phyloP scores from a whole-genome alignment of 2,797 vertebrate genomes.

The Girardinus metallicus region DNA sequence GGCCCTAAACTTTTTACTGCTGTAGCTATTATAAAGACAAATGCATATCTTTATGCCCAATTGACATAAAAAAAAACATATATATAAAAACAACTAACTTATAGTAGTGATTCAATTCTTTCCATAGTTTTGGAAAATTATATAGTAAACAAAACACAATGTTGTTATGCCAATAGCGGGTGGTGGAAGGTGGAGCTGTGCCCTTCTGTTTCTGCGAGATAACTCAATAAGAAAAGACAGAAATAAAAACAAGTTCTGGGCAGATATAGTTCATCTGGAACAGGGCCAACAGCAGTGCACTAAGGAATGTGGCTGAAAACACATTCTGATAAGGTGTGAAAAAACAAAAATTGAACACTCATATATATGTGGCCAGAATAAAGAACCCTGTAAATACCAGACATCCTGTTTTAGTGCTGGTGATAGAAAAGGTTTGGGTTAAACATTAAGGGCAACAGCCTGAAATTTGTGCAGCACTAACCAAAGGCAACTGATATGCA shows the following conservation, averaged over 20 bases:
- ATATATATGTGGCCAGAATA: constrained; percentile 31
- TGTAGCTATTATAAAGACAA: background rate
- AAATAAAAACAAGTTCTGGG: constrained; percentile 40
- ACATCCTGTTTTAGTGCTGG: background rate
- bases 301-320: constrained; percentile 41
- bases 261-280: constrained; percentile 52
- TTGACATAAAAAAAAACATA: background rate
- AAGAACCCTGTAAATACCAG: constrained; percentile 11
- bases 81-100: background rate
- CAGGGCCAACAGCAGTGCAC: constrained; percentile 32
- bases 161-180: constrained; percentile 18
- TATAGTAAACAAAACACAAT: constrained; percentile 36
- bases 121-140: constrained; percentile 21
- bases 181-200: constrained; percentile 43
- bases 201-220: constrained; percentile 59
- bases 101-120: background rate
- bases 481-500: background rate
- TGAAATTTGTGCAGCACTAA: background rate
- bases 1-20: background rate
- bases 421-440: background rate
- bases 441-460: background rate
- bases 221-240: constrained; percentile 52
- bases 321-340: constrained; percentile 43
- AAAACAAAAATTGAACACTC: constrained; percentile 37
- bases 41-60: background rate